Evolutionary conservation across 2,113 vertebrate genomes (phyloP).

Genomic region (Mirza zaza): DNA sequence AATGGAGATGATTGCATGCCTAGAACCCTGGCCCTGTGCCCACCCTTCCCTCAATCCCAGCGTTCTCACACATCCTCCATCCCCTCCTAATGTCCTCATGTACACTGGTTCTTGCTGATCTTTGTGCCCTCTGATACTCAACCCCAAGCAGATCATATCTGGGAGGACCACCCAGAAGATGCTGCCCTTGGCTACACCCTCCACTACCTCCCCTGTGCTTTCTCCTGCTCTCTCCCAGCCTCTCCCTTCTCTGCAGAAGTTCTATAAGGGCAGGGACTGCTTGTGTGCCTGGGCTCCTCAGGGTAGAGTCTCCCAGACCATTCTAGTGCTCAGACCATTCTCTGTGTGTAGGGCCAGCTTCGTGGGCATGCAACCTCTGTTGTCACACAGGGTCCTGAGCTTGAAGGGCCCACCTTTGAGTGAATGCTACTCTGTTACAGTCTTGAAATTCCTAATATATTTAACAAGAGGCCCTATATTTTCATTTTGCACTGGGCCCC

Average conservation of each 20-base stretch:
- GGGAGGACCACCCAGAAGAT: not conserved
- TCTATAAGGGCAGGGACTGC: not conserved
- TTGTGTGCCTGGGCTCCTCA: not conserved
- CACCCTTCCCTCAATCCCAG: not conserved
- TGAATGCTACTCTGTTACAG: not conserved
- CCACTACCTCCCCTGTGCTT: not conserved
- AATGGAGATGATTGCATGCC: not conserved
- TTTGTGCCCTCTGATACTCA: not conserved
- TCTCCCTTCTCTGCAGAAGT: not conserved
- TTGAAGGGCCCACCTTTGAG: not conserved
- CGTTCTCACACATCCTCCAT: too few relatives aligned
- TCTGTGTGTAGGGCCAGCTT: too few relatives aligned
- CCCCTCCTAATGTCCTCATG: not conserved
- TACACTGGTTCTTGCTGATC: not conserved
- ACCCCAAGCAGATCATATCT: conserved; percentile 64
- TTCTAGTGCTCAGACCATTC: not conserved
- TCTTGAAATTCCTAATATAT: not conserved
- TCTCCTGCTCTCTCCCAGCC: not conserved
- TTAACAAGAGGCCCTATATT: not conserved
- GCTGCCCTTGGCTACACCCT: not conserved
- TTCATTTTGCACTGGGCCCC: not conserved
- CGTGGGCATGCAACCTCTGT: not conserved
- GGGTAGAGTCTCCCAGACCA: accelerated
- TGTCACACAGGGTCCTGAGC: not conserved
- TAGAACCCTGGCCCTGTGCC: not conserved